Evolutionary conservation across 1,140 invertebrate species (phyloP).

Genomic region (Bombus pascuorum): DNA sequence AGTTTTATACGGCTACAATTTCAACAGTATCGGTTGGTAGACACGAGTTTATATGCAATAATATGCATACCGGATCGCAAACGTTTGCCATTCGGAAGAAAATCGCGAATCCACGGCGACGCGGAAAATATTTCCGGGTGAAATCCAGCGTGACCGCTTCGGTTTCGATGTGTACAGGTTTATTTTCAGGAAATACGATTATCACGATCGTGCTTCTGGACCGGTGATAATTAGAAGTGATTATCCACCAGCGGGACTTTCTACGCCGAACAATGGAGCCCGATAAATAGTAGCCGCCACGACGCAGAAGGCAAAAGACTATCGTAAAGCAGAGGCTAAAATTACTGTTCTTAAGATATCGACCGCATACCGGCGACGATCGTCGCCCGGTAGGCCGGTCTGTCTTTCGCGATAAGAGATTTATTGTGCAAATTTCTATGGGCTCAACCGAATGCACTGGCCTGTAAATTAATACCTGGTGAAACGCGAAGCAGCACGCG

Average conservation of each 20-base stretch:
- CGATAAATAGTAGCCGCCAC: slow-evolving; percentile 57
- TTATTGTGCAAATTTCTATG: slow-evolving; percentile 59
- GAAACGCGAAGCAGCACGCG: slow-evolving; percentile 22
- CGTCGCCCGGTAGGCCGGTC: slow-evolving; percentile 24
- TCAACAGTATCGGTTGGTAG: not conserved
- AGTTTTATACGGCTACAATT: not conserved
- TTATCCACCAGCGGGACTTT: slow-evolving; percentile 62
- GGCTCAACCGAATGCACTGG: slow-evolving; percentile 20
- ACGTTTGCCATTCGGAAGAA: slow-evolving; percentile 23
- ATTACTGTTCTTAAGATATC: slow-evolving; percentile 63
- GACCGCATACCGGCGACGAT: slow-evolving; percentile 30
- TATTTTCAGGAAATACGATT: slow-evolving; percentile 58
- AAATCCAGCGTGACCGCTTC: slow-evolving; percentile 46
- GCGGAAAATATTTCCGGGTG: slow-evolving; percentile 40
- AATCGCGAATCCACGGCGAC: not conserved
- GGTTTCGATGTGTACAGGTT: slow-evolving; percentile 8
- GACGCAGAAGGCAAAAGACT: slow-evolving; percentile 38
- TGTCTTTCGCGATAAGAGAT: slow-evolving; percentile 51
- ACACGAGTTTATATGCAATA: not conserved
- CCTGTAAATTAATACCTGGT: slow-evolving; percentile 40
- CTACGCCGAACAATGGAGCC: slow-evolving; percentile 61
- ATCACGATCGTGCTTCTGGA: slow-evolving; percentile 61
- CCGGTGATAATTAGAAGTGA: slow-evolving; percentile 66
- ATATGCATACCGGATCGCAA: no score
- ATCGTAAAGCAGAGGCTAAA: slow-evolving; percentile 53